Base-by-base conservation (phyloP, 2,888 invertebrate genomes). In the Listrodromus nycthemerus region DNA sequence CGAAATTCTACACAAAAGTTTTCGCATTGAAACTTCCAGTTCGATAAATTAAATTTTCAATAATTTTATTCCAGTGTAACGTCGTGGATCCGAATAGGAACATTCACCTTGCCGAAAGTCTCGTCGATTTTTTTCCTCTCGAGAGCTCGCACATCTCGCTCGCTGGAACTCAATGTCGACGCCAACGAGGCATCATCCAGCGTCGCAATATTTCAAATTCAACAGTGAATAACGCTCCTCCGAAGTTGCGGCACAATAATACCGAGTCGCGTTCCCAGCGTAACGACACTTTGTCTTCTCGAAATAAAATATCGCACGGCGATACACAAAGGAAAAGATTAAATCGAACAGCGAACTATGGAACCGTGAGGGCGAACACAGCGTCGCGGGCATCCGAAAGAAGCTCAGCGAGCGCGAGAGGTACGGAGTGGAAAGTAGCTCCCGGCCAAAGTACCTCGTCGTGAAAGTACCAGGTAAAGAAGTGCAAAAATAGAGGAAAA, bases 371-470 rank as follows among this genome's bases (percentile, higher is more conserved):
- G n/a, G 21, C 19, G 33, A 19, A 19, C 70, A 8, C 70, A 13
- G 24, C 41, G 30, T 78, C 33, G 27, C 19, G 55, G 61, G 61
- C 55, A 10, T 8, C 50, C 27, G 65, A 65, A 71, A 78, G 71
- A 70, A 27, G 30, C 63, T 70, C 24, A 52, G 33, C 19, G 50
- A 70, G n/a, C 19, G 19, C 16, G 61, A 19, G 21, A 58, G 27
- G 73, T n/a, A 30, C 55, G 27, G n/a, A 61, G n/a, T n/a, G 13
- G 45, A 21, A 21, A 24, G 24, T 52, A 67, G 52, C 70, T 55
- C 79, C 5, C 58, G 27, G 81, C 37, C 41, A 70, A 75, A 70
- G 75, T 65, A 70, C 75, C 75, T 70, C 19, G 65, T 70, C 52
- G 21, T 52, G 48, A 66, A 63, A 75, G 41, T 58, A 58, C 58